Conservation (phyloP, 2,113 vertebrate genomes). For the Aplodontia rufa region DNA sequence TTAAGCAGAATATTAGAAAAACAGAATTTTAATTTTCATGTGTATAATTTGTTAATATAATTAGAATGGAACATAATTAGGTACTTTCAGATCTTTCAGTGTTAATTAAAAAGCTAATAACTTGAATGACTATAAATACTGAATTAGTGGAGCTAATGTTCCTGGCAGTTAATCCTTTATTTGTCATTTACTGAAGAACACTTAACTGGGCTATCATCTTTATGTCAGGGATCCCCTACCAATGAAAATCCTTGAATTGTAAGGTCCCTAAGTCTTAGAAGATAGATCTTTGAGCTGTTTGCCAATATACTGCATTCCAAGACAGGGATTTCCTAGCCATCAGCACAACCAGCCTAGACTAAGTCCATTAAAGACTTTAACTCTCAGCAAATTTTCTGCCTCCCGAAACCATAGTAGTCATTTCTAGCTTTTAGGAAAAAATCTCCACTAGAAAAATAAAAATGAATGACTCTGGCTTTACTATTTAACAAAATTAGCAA, state of each 20-base stretch:
- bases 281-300: neutral
- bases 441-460: neutral
- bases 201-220: slow-evolving; percentile 32
- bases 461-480: neutral
- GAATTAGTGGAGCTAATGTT: slow-evolving; percentile 62
- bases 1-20: slow-evolving; percentile 81
- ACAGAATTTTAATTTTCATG: slow-evolving; percentile 82
- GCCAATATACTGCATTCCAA: neutral
- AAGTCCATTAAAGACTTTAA: slow-evolving; percentile 1
- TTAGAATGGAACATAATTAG: slow-evolving; percentile 79
- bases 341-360: neutral
- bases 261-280: neutral
- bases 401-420: neutral
- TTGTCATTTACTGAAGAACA: slow-evolving; percentile 75
- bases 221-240: neutral
- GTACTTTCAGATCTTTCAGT: slow-evolving; percentile 80
- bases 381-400: neutral
- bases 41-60: slow-evolving; percentile 83
- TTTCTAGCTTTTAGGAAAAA: slow-evolving; percentile 37
- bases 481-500: neutral
- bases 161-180: slow-evolving; percentile 72
- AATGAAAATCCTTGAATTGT: neutral
- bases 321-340: neutral
- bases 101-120: slow-evolving; percentile 87
- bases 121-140: slow-evolving; percentile 81